Evolutionary conservation across 2,888 invertebrate genomes (phyloP).

Genomic region (Caenorhabditis uteleia): DNA sequence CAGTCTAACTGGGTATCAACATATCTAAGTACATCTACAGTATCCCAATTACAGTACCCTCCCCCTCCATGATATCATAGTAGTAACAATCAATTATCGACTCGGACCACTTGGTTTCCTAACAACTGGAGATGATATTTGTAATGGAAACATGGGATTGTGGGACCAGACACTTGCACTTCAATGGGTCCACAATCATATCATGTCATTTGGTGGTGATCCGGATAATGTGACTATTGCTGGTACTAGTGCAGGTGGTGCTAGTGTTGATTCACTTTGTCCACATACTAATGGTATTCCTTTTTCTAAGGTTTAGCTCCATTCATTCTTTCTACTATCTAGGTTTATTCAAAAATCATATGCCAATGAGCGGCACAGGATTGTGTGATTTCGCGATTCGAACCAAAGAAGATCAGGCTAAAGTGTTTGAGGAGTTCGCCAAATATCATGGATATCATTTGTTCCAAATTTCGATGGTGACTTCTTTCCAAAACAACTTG

Average conservation of each 20-base stretch:
- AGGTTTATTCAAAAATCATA: slow-evolving; percentile 52
- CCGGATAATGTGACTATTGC: slow-evolving; percentile 64
- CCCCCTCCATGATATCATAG: slow-evolving; percentile 57
- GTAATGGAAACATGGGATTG: slow-evolving; percentile 59
- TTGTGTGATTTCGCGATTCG: slow-evolving; percentile 43
- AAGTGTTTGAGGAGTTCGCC: slow-evolving; percentile 32
- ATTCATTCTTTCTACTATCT: too few species aligned
- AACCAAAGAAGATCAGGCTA: slow-evolving; percentile 16
- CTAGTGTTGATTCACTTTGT: slow-evolving; percentile 46
- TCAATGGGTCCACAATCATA: slow-evolving; percentile 65
- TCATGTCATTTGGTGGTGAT: slow-evolving; percentile 62
- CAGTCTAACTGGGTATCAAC: slow-evolving; percentile 21
- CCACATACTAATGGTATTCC: slow-evolving; percentile 50
- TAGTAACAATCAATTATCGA: slow-evolving; percentile 61
- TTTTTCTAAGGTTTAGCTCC: too few species aligned
- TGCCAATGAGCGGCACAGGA: slow-evolving; percentile 51
- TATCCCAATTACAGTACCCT: slow-evolving; percentile 44
- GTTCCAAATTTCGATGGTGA: slow-evolving; percentile 52
- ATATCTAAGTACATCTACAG: too few species aligned
- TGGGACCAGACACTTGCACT: slow-evolving; percentile 67
- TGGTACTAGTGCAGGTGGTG: slow-evolving; percentile 63
- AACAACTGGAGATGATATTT: slow-evolving; percentile 36
- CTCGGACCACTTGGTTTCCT: slow-evolving; percentile 61
- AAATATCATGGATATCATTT: slow-evolving; percentile 35
- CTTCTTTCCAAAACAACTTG: slow-evolving; percentile 50